Evolutionary conservation across 2,113 vertebrate genomes (phyloP).

Genomic region (Ptilonorhynchus violaceus): DNA sequence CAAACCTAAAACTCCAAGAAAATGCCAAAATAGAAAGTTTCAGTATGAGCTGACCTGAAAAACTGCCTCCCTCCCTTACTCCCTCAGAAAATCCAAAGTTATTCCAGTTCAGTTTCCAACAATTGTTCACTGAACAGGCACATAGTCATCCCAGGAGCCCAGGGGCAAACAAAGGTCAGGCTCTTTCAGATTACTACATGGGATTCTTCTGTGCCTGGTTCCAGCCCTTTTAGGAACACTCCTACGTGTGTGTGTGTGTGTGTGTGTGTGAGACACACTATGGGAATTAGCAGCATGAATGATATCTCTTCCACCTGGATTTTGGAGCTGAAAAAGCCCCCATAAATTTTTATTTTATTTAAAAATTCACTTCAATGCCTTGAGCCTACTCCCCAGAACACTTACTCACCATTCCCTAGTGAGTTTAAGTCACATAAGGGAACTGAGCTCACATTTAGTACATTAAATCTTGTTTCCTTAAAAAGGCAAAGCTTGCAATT

Average conservation of each 20-base stretch:
- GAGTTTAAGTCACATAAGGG: neutral
- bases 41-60: neutral
- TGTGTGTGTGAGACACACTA: neutral
- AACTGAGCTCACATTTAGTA: neutral
- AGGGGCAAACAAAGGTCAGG: neutral
- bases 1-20: neutral
- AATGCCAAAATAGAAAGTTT: neutral
- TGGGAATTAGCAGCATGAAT: neutral
- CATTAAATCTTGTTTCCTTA: neutral
- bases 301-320: neutral
- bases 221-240: neutral
- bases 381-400: neutral
- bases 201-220: neutral
- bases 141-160: neutral
- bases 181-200: neutral
- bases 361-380: neutral
- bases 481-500: neutral
- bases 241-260: neutral
- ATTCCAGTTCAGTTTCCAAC: neutral
- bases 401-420: neutral
- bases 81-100: neutral
- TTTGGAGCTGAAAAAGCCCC: neutral
- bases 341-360: neutral
- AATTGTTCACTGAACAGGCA: neutral
- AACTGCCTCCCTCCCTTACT: neutral